phyloP scores from a whole-genome alignment of 2,797 vertebrate species.

The Oryzias dopingdopingensis region DNA sequence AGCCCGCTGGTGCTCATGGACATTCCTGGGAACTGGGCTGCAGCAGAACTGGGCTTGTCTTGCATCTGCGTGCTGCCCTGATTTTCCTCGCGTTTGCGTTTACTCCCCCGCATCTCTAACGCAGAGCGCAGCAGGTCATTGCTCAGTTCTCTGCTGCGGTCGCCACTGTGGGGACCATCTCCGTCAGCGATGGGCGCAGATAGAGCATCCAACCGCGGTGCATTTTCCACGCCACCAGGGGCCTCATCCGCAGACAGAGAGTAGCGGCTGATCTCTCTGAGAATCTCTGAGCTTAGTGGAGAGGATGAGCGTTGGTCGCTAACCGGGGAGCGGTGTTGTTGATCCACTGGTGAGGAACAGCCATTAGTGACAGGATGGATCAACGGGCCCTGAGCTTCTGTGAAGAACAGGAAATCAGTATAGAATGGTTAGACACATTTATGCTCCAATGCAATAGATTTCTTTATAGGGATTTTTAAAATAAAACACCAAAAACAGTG shows the following conservation, averaged over 20 bases:
- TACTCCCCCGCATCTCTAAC: constrained; percentile 83
- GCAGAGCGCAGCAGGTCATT: constrained; percentile 71
- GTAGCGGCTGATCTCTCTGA: constrained; percentile 90
- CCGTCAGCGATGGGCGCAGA: constrained; percentile 50
- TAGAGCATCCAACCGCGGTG: constrained; percentile 35
- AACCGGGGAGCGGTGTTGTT: constrained; percentile 76
- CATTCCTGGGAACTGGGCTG: constrained; percentile 80
- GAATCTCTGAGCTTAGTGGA: constrained; percentile 89
- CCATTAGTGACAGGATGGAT: constrained; percentile 84
- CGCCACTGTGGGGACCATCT: constrained; percentile 37
- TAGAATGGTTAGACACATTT: neutral
- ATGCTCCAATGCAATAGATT: too few species aligned
- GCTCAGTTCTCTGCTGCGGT: constrained; percentile 60
- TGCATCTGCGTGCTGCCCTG: constrained; percentile 77
- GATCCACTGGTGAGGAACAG: constrained; percentile 83
- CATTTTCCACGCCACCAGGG: constrained; percentile 51
- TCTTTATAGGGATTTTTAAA: too few species aligned
- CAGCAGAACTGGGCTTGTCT: constrained; percentile 79
- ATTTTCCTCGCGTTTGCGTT: constrained; percentile 83
- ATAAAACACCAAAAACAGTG: too few species aligned
- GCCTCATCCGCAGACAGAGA: constrained; percentile 77
- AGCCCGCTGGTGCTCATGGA: constrained; percentile 81
- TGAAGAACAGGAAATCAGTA: constrained; percentile 14
- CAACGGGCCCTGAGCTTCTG: constrained; percentile 80
- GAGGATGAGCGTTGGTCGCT: constrained; percentile 81